Evolutionary conservation across 1,140 invertebrate species (phyloP), one percentile per base, ranked within the genome.

Genomic region (Spodoptera litura): DNA sequence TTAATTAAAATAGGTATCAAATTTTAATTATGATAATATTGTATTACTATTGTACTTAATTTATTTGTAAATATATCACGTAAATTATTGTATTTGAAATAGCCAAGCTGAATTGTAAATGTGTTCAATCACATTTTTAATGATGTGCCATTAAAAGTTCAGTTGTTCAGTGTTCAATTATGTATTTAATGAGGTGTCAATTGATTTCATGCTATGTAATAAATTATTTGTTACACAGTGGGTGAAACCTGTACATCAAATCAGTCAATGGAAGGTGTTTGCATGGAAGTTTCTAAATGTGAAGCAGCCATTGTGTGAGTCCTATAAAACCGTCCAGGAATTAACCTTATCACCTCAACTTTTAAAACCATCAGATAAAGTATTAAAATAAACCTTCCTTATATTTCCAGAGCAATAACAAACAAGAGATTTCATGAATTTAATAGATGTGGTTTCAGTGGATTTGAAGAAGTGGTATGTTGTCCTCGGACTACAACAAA

Each of bases 391-490:
- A 59, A 59, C 31, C 15, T 27, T 49, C 38, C 9, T 1, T 44
- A 44, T 10, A n/a, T 56, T 75, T 38, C 38, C 73, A 80, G 78
- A 49, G 73, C 61, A 61, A 72, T 80, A 35, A 61, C 15, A 77
- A 61, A 80, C 31, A 77, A 77, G n/a, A 76, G 31, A 15, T 70
- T 31, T 70, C 72, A 80, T 58, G 44, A 59, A 55, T 80, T 80
- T 62, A 12, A 49, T 53, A 76, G 78, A 62, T 80, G 78, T 80
- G 78, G 78, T n/a, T 80, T 80, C 38, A 53, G 20, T 13, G 64
- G 56, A 12, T 49, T 44, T 72, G 55, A 80, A 56, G 78, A 80
- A 59, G 49, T 80, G 20, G 73, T 80, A 6, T 80, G 78, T 71
- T 80, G 78, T 27, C 78, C 78, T 44, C 25, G 0, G 8, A 71